Percentiles rank a stretch among this genome's conserved stretches.
Conservation (phyloP, 30 jellyfish, hydroid and myxozoan genomes). For the Turritopsis rubra region DNA sequence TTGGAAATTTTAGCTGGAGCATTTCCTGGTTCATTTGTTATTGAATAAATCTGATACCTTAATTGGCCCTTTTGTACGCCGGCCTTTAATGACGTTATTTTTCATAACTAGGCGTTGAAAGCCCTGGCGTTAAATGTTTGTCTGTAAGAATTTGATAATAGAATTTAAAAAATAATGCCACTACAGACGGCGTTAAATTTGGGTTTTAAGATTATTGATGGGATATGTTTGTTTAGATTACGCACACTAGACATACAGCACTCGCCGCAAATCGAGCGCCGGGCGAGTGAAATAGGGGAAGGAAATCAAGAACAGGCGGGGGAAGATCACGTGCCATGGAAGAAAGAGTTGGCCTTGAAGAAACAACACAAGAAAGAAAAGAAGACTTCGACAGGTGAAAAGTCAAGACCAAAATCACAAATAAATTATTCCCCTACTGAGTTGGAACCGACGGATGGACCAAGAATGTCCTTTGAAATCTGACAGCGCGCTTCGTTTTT, state of each 20-base stretch:
- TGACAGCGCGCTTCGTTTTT: background rate
- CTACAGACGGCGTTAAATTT: too few species aligned
- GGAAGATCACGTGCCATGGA: background rate
- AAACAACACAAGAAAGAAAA: background rate
- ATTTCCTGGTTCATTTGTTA: too few species aligned
- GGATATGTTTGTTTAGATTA: background rate
- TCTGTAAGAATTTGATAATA: too few species aligned
- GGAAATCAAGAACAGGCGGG: background rate
- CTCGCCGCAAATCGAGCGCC: constrained; percentile 10
- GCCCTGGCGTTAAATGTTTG: too few species aligned
- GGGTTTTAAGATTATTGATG: too few species aligned
- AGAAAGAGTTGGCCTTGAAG: background rate
- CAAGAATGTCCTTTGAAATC: background rate
- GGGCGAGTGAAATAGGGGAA: background rate
- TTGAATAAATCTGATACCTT: too few species aligned
- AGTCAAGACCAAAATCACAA: background rate
- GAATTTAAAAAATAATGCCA: too few species aligned
- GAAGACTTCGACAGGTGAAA: background rate
- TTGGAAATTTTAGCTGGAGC: too few species aligned
- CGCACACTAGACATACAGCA: constrained; percentile 9
- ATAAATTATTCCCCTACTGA: background rate
- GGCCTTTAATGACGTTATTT: too few species aligned
- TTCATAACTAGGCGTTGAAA: too few species aligned
- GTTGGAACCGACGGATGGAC: background rate
- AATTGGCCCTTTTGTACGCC: too few species aligned